A percentile compares a stretch with the other conserved stretches of the same genome.
These are phyloP conservation scores for Troilus luridus DNA, from an alignment of 2,888 invertebrate species.

Conservation along the genomic window DNA sequence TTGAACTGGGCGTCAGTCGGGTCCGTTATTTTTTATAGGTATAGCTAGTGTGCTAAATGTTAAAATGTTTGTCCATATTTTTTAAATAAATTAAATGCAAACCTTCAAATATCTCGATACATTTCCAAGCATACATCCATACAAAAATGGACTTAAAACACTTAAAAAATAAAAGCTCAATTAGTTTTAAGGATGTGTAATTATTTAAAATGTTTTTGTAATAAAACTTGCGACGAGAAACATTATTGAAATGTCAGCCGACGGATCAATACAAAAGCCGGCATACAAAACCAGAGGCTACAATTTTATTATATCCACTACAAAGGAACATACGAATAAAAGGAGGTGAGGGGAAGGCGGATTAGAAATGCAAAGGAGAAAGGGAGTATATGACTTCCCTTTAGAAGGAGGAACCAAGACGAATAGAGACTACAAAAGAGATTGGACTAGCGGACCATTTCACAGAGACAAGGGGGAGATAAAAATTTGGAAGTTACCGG, in stretches of 20 bases:
- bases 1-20: too few species aligned
- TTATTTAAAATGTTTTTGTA: too few species aligned
- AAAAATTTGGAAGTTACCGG: slow-evolving; percentile 29
- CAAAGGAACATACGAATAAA: background rate
- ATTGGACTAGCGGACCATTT: slow-evolving; percentile 2
- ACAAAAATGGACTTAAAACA: too few species aligned
- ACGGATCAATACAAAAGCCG: background rate
- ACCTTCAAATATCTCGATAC: too few species aligned
- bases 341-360: background rate
- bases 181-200: too few species aligned
- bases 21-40: too few species aligned
- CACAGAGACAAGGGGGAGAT: slow-evolving; percentile 12
- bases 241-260: background rate
- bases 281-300: background rate
- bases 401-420: background rate
- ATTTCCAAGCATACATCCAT: too few species aligned
- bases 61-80: too few species aligned
- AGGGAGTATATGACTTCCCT: background rate
- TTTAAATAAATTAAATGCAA: too few species aligned
- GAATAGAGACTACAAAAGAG: slow-evolving; percentile 29
- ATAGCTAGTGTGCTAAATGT: too few species aligned
- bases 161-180: too few species aligned
- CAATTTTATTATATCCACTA: background rate
- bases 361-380: slow-evolving; percentile 44
- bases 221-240: background rate